Base-by-base conservation (phyloP, 2,797 vertebrate species). In the Lophura swinhoii region DNA sequence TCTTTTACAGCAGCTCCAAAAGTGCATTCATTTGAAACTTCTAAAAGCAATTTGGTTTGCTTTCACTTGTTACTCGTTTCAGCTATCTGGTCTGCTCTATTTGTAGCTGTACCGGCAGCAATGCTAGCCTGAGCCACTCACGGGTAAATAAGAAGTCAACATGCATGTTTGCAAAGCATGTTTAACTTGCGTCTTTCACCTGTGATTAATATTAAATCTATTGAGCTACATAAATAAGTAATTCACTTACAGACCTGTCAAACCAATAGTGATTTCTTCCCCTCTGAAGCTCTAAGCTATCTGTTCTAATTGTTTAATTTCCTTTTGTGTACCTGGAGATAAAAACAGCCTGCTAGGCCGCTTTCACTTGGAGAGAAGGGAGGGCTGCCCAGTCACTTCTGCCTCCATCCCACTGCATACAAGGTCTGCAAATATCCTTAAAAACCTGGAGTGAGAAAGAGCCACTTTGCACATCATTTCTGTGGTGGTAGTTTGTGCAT, bases 191-290 rank as follows among this genome's bases (percentile, higher is more conserved):
- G 5, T 64, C 67, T 95, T 89, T 91, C 82, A 68, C 68, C 82
- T 81, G 56, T 85, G 79, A 77, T 89, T 91, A 95, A 89, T 84
- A 94, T 69, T 74, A 89, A 84, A 76, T 62, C 68, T 86, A 41
- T 76, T 78, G 89, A 96, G 67, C 64, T 92, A 88, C 68, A 77
- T 91, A 96, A 88, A 87, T 94, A 94, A 91, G 81, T 73, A 96
- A 95, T 95, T 92, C 48, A 91, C 91, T 82, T 93, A 87, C 51
- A 84, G 75, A 78, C 75, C 37, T 83, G 84, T 84, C 88, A 92
- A 95, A 72, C 60, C 1, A 0, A 91, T 89, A 73, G 82, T 86
- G 75, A 79, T 95, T 93, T 94, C 85, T 86, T 85, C 46, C 59
- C 44, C 78, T 95, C 5, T 8, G 75, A 70, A 94, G 75, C 82